Evolutionary conservation across 2,888 invertebrate species (phyloP).

Genomic region (Crocallis elinguaria): DNA sequence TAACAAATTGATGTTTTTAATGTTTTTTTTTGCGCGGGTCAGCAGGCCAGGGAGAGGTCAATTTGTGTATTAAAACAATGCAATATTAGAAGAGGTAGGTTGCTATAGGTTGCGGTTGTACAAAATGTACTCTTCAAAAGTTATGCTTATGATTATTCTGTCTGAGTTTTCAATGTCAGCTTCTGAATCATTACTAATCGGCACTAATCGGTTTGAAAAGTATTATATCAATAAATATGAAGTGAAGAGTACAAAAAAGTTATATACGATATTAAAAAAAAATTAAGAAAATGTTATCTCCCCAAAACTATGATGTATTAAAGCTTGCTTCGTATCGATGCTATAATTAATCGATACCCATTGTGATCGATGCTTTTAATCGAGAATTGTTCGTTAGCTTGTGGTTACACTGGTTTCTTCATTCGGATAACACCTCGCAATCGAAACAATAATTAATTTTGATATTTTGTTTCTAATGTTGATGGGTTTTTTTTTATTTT

Average conservation of each 20-base stretch:
- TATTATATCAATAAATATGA: too few species aligned
- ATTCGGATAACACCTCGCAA: slow-evolving; percentile 54
- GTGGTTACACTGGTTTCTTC: slow-evolving; percentile 47
- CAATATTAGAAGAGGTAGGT: slow-evolving; percentile 3
- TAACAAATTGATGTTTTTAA: slow-evolving; percentile 38
- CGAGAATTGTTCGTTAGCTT: slow-evolving; percentile 47
- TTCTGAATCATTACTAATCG: too few species aligned
- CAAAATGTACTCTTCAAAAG: too few species aligned
- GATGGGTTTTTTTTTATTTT: too few species aligned
- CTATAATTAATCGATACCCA: slow-evolving; percentile 8
- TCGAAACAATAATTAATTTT: slow-evolving; percentile 64
- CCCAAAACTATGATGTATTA: neutral
- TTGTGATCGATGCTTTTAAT: slow-evolving; percentile 59
- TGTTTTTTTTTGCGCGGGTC: slow-evolving; percentile 32
- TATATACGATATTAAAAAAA: neutral
- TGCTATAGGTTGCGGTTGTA: neutral
- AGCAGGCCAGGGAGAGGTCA: slow-evolving; percentile 25
- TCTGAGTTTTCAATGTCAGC: neutral
- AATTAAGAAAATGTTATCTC: neutral
- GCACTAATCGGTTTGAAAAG: too few species aligned
- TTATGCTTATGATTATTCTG: neutral
- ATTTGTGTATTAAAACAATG: slow-evolving; percentile 29
- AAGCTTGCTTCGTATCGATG: slow-evolving; percentile 1
- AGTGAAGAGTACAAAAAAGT: too few species aligned
- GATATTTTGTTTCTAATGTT: slow-evolving; percentile 55